A percentile compares a stretch with the other conserved stretches of the same genome.
phyloP scores from a whole-genome alignment of 2,113 vertebrate genomes.

The Oriolus oriolus region DNA sequence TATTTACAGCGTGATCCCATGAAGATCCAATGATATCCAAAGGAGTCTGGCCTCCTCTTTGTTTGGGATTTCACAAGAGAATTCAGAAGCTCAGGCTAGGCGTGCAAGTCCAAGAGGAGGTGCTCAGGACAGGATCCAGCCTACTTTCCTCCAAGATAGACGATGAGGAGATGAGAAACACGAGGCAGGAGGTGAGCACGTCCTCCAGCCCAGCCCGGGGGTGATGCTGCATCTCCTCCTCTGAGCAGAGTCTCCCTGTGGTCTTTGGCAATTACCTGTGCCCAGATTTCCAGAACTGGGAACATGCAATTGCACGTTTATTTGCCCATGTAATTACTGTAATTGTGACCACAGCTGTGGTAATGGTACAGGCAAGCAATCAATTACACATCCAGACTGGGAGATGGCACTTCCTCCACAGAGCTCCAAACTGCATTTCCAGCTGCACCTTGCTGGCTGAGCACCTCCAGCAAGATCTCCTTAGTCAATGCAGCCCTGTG shows the following conservation, averaged over 20 bases:
- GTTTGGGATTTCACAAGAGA: background rate
- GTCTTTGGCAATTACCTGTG: background rate
- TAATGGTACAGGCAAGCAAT: background rate
- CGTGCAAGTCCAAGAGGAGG: background rate
- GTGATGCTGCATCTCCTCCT: background rate
- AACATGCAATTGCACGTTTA: background rate
- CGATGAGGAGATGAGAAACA: background rate
- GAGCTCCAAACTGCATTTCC: background rate
- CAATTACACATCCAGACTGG: background rate
- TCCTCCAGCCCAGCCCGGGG: background rate
- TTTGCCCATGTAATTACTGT: background rate
- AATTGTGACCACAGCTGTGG: background rate
- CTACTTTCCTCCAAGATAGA: background rate
- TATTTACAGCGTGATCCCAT: background rate
- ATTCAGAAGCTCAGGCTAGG: background rate
- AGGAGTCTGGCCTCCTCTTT: background rate
- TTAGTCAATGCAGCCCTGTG: background rate
- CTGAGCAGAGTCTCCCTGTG: background rate
- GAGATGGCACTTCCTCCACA: background rate
- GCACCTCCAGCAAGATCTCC: background rate
- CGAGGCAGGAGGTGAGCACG: fast-evolving
- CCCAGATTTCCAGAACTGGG: background rate
- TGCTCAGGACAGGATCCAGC: background rate
- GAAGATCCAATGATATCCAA: background rate
- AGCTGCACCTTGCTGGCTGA: background rate